Conservation (phyloP, 2,888 invertebrate species). For the Hirtodrosophila duncani region DNA sequence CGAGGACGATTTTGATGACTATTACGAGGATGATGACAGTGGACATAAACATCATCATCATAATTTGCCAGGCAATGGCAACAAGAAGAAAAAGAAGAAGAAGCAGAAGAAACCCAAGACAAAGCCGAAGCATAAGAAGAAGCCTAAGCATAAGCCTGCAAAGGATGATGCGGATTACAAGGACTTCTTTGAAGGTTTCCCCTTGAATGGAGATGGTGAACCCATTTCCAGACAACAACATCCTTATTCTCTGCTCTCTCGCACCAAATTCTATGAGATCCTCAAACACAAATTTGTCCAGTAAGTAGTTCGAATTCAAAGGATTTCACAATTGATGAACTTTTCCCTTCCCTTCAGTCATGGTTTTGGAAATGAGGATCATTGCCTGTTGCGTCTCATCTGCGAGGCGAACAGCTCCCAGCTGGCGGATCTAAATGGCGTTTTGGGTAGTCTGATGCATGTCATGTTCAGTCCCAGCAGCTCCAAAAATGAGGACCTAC, state of each 20-base stretch:
- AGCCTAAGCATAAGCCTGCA: constrained; percentile 19
- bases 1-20: constrained; percentile 13
- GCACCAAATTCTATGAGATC: constrained; percentile 58
- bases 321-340: neutral
- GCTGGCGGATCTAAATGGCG: constrained; percentile 79
- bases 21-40: constrained; percentile 30
- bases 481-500: constrained; percentile 62
- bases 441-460: constrained; percentile 83
- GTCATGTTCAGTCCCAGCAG: constrained; percentile 78
- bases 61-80: constrained; percentile 2
- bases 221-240: constrained; percentile 9
- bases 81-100: constrained; percentile 14
- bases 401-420: constrained; percentile 81
- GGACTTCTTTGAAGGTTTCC: constrained; percentile 51
- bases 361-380: constrained; percentile 76
- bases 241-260: constrained; percentile 47
- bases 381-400: constrained; percentile 83
- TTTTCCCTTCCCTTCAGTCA: constrained; percentile 36
- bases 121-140: constrained; percentile 32
- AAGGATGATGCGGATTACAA: constrained; percentile 27
- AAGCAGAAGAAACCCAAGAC: constrained; percentile 23
- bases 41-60: constrained; percentile 20
- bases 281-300: constrained; percentile 52
- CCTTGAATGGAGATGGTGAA: constrained; percentile 18
- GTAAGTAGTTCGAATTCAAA: constrained; percentile 25